These are phyloP conservation scores for Ranitomeya imitator DNA, from an alignment of 2,113 vertebrate genomes.

Conservation along the genomic window DNA sequence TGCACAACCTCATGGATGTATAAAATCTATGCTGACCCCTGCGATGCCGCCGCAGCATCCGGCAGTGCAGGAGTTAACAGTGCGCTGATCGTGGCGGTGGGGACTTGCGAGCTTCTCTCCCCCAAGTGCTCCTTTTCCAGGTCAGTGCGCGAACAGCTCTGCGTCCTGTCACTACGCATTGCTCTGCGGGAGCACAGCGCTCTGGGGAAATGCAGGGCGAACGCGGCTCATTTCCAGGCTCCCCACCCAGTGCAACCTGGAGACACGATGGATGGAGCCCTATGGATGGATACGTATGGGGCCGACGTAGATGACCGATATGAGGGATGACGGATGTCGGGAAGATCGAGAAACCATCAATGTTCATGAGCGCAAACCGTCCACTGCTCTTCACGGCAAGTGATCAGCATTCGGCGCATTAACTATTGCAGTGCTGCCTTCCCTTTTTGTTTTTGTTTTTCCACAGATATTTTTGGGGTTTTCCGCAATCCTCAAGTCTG, in stretches of 20 bases:
- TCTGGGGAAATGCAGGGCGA: conserved; percentile 11
- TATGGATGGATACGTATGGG: background rate
- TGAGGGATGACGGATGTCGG: background rate
- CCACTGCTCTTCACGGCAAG: too few relatives aligned
- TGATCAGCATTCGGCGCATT: too few relatives aligned
- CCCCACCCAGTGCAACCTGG: background rate
- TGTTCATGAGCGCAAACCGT: too few relatives aligned
- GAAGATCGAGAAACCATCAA: too few relatives aligned
- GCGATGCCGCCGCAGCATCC: background rate
- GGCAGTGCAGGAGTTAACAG: conserved; percentile 3
- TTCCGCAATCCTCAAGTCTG: too few relatives aligned
- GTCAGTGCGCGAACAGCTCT: conserved; percentile 48
- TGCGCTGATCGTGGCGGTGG: conserved; percentile 10
- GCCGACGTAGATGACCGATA: background rate
- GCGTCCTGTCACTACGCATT: conserved; percentile 52
- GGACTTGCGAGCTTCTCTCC: background rate
- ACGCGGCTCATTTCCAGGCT: background rate
- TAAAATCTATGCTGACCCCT: background rate
- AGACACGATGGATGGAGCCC: background rate
- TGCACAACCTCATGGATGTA: background rate
- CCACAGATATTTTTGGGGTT: too few relatives aligned
- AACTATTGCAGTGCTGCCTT: too few relatives aligned
- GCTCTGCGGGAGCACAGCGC: conserved; percentile 25
- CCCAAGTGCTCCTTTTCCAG: conserved; percentile 51
- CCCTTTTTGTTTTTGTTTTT: too few relatives aligned